Base-by-base conservation (phyloP, 2,888 invertebrate species). In the Lottia gigantea region DNA sequence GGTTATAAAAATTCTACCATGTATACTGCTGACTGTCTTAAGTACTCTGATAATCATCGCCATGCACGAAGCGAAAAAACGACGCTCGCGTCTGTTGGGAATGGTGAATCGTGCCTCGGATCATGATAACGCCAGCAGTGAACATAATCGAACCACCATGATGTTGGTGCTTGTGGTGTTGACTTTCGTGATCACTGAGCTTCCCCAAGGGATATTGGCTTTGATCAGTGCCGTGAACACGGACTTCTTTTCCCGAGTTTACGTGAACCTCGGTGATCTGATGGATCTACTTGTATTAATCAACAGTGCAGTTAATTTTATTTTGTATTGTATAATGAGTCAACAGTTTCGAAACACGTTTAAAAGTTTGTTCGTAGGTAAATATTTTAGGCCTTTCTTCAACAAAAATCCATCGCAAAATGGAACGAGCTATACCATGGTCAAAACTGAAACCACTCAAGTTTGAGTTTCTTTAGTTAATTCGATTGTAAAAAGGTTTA, bases 251-350 rank as follows among this genome's bases (percentile, higher is more conserved):
- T 70, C 82, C 7, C 79, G 85, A 62, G 85, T 89, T 63, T 97
- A 97, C 89, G 81, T 86, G 16, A 87, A 87, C 62, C 82, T 90
- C 61, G 90, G 90, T 19, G 96, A 96, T 86, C 87, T 96, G 68
- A 95, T 96, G 94, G 97, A 97, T 89, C 92, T 95, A 73, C 88
- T 97, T 81, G 96, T 97, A 1, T 91, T 97, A 71, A 90, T 96
- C 82, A 97, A 97, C 89, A 95, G 95, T 12, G 95, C 96, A 1
- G 94, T 97, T 74, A 97, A 96, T 89, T 97, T 97, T 86, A 93
- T 97, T 74, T 91, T 97, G 49, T 97, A 97, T 88, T 97, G 96
- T 85, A 92, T 94, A 68, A 97, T 97, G 97, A 96, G 95, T 74
- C 92, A 95, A 79, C 96, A 96, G 91, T 97, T 97, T 88, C 91